phyloP scores from a whole-genome alignment of 2,113 vertebrate species.

The Oreotrochilus melanogaster region DNA sequence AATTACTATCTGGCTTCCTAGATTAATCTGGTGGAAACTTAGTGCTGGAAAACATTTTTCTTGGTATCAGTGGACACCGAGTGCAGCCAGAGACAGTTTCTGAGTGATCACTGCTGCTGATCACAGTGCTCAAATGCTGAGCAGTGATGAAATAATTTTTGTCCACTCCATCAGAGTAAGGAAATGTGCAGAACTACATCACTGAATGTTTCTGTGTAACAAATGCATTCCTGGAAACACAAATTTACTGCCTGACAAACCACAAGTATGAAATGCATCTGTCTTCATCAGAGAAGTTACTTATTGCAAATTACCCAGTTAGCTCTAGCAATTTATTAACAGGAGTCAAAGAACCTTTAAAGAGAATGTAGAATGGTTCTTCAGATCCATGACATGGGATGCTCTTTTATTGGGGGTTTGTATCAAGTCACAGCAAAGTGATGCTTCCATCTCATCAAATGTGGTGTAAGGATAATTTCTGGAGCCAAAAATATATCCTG shows the following conservation, averaged over 20 bases:
- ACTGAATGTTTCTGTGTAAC: not conserved
- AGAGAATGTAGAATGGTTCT: not conserved
- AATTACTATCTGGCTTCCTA: not conserved
- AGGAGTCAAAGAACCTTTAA: not conserved
- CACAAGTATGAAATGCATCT: not conserved
- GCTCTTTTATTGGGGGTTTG: not conserved
- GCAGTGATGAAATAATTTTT: not conserved
- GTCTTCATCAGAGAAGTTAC: not conserved
- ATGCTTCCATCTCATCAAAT: not conserved
- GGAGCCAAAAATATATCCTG: not conserved
- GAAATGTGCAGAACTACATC: not conserved
- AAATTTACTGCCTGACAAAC: not conserved
- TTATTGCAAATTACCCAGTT: not conserved
- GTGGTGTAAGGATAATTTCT: not conserved
- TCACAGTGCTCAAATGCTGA: not conserved
- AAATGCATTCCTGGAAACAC: not conserved
- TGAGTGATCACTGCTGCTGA: not conserved
- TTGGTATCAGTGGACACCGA: not conserved
- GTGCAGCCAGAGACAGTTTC: not conserved
- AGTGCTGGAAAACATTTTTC: not conserved
- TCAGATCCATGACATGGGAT: not conserved
- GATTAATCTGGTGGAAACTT: not conserved
- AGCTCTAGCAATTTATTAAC: not conserved
- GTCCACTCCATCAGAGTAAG: not conserved
- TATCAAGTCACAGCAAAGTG: not conserved